These are phyloP conservation scores for Percopsis omiscomaycus DNA, from an alignment of 2,797 vertebrate genomes.

Conservation along the genomic window DNA sequence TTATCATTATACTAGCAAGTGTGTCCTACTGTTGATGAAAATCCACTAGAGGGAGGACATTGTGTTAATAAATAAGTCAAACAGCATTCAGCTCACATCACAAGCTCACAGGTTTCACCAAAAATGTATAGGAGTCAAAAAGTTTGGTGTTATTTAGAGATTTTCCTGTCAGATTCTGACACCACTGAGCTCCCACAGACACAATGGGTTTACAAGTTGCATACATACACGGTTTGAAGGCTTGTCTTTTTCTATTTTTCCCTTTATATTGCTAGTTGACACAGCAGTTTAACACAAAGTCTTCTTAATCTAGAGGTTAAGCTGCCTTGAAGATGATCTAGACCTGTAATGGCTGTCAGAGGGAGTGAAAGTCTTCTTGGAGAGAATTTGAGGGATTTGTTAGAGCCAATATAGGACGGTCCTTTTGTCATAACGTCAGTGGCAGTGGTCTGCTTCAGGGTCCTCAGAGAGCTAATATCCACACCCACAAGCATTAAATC, in stretches of 20 bases:
- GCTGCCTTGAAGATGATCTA: constrained; percentile 37
- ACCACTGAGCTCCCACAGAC: constrained; percentile 34
- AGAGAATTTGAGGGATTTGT: constrained; percentile 14
- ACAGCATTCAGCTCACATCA: constrained; percentile 19
- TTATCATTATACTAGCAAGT: no score
- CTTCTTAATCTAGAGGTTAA: constrained; percentile 26
- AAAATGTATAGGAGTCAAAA: constrained; percentile 44
- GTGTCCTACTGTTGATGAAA: no score
- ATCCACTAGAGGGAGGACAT: no score
- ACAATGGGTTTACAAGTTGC: constrained; percentile 34
- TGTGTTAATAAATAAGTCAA: constrained; percentile 7
- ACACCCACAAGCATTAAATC: constrained; percentile 8
- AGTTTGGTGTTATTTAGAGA: constrained; percentile 28
- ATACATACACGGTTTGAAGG: constrained; percentile 39
- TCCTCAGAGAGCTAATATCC: constrained; percentile 30
- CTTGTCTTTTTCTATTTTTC: constrained; percentile 24
- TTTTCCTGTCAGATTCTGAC: constrained; percentile 51
- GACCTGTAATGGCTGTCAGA: constrained; percentile 27
- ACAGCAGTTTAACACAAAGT: constrained; percentile 21
- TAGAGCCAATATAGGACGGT: constrained; percentile 22
- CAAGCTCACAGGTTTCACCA: constrained; percentile 12
- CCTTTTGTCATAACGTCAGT: constrained; percentile 30
- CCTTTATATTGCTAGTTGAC: constrained; percentile 18
- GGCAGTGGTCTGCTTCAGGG: constrained; percentile 13
- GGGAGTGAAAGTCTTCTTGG: constrained; percentile 37